These are phyloP conservation scores for Corythornis cristatus DNA, from an alignment of 2,113 vertebrate species.

Conservation along the genomic window DNA sequence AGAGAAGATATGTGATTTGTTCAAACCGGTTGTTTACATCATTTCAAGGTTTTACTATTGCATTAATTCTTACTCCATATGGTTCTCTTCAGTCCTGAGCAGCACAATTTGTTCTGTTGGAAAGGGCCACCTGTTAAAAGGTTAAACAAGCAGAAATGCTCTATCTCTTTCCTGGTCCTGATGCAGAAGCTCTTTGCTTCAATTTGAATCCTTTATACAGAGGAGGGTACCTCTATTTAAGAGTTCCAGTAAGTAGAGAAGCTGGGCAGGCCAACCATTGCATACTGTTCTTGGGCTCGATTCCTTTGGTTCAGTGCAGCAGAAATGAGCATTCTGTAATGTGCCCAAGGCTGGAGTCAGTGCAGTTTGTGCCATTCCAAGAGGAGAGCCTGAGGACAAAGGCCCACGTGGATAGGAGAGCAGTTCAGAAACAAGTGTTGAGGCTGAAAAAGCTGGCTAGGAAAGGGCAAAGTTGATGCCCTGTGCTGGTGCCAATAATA, in stretches of 20 bases:
- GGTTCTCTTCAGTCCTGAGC: background rate
- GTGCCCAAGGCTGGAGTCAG: background rate
- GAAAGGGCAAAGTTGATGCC: background rate
- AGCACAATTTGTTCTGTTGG: slow-evolving; percentile 19
- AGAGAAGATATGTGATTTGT: background rate
- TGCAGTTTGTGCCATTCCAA: background rate
- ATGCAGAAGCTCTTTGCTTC: background rate
- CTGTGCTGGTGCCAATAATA: background rate
- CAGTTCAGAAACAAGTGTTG: background rate
- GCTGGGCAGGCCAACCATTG: background rate
- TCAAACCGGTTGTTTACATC: background rate
- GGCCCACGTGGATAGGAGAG: background rate
- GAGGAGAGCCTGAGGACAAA: background rate
- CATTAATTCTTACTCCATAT: background rate
- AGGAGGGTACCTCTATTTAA: background rate
- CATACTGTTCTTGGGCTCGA: background rate
- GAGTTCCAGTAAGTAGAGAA: background rate
- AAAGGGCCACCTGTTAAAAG: background rate
- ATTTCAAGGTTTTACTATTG: background rate
- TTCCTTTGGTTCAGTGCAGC: background rate
- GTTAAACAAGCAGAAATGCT: background rate
- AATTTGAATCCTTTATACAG: background rate
- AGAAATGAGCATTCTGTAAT: background rate
- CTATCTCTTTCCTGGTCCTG: background rate
- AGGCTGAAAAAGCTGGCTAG: background rate